Percentiles rank a stretch among this genome's conserved stretches.
phyloP scores from a whole-genome alignment of 2,888 invertebrate species.

The Monopis laevigella region DNA sequence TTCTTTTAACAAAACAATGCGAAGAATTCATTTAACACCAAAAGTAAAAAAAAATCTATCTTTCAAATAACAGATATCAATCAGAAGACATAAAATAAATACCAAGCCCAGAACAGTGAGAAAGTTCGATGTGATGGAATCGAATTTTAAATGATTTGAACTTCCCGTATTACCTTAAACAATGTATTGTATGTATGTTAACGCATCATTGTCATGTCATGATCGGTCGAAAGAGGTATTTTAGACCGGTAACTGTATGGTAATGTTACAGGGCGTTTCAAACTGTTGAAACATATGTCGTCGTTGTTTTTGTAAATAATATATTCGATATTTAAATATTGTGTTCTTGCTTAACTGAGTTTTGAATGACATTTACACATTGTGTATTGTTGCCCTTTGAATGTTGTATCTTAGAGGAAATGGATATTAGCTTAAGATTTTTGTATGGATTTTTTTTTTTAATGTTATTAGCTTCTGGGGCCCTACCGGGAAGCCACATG shows the following conservation, averaged over 20 bases:
- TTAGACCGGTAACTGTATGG: conserved; percentile 46
- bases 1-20: no score
- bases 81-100: conserved; percentile 6
- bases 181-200: conserved; percentile 50
- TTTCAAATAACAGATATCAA: no score
- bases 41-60: no score
- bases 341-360: no score
- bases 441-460: no score
- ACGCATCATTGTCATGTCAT: conserved; percentile 59
- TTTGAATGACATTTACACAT: no score
- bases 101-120: conserved; percentile 4
- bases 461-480: no score
- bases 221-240: conserved; percentile 44
- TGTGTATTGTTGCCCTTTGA: no score
- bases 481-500: no score
- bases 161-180: conserved; percentile 41
- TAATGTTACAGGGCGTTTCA: conserved; percentile 44
- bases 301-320: conserved; percentile 38
- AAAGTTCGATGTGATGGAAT: not conserved
- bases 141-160: not conserved
- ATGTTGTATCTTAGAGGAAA: no score
- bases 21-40: no score
- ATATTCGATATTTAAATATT: conserved; percentile 3
- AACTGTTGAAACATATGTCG: conserved; percentile 56
- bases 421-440: no score